phyloP scores from a whole-genome alignment of 2,888 invertebrate genomes.

The Clitarchus hookeri region DNA sequence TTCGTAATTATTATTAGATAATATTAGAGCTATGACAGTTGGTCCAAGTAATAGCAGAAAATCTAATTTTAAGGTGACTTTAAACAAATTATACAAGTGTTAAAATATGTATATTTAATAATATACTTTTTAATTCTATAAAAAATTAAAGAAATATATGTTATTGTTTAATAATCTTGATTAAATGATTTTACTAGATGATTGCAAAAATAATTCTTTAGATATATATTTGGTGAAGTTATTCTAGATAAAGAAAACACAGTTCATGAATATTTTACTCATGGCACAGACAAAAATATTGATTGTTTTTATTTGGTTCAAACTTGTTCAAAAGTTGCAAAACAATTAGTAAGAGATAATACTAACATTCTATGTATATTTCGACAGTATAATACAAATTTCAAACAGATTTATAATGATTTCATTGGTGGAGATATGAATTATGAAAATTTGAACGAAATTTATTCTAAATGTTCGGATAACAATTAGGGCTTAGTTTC shows the following conservation, averaged over 20 bases:
- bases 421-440: constrained; percentile 3
- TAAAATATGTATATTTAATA: too few relatives aligned
- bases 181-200: too few relatives aligned
- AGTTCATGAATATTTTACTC: background rate
- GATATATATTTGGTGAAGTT: constrained; percentile 16
- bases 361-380: constrained; percentile 23
- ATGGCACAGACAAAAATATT: background rate
- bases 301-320: constrained; percentile 20
- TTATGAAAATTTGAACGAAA: background rate
- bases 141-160: too few relatives aligned
- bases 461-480: constrained; percentile 16
- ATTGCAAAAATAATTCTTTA: too few relatives aligned
- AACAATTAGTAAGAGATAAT: constrained; percentile 25
- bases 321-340: constrained; percentile 20
- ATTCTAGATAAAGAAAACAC: background rate
- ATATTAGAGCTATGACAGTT: too few relatives aligned
- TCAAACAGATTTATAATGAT: constrained; percentile 15
- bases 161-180: too few relatives aligned
- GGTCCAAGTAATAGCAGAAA: too few relatives aligned
- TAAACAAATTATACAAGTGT: too few relatives aligned
- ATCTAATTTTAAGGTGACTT: too few relatives aligned
- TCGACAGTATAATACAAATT: constrained; percentile 17
- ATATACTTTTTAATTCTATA: too few relatives aligned
- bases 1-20: too few relatives aligned
- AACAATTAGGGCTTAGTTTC: constrained; percentile 5